Percentiles rank a stretch among this genome's conserved stretches.
These are phyloP conservation scores for Montifringilla adamsi DNA, from an alignment of 2,113 vertebrate genomes.

Conservation along the genomic window DNA sequence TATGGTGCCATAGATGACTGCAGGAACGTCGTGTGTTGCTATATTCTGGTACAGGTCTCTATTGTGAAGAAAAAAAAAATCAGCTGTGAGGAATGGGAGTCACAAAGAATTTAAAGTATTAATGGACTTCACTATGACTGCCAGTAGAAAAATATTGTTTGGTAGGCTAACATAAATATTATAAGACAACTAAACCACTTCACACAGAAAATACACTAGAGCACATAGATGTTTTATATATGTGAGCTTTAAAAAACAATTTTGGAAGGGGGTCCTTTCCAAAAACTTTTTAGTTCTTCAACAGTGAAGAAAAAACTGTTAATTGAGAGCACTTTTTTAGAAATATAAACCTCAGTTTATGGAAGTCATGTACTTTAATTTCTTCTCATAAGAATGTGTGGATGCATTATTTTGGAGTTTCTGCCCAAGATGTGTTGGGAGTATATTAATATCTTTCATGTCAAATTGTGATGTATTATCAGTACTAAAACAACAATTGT, in stretches of 20 bases:
- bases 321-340: background rate
- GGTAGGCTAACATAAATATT: background rate
- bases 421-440: background rate
- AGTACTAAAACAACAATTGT: background rate
- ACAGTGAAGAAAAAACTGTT: background rate
- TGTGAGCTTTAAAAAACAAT: background rate
- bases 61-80: background rate
- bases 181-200: background rate
- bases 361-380: background rate
- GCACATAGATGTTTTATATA: fast-evolving
- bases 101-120: background rate
- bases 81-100: fast-evolving
- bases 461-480: background rate
- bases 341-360: background rate
- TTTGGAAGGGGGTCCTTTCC: background rate
- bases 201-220: background rate
- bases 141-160: background rate
- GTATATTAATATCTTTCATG: fast-evolving
- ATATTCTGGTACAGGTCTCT: background rate
- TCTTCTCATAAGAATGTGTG: background rate
- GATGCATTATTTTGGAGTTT: background rate
- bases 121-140: background rate
- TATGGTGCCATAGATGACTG: background rate
- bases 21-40: background rate
- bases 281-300: background rate